These are phyloP conservation scores for Potorous gilbertii DNA, from an alignment of 2,797 vertebrate genomes.

Conservation along the genomic window DNA sequence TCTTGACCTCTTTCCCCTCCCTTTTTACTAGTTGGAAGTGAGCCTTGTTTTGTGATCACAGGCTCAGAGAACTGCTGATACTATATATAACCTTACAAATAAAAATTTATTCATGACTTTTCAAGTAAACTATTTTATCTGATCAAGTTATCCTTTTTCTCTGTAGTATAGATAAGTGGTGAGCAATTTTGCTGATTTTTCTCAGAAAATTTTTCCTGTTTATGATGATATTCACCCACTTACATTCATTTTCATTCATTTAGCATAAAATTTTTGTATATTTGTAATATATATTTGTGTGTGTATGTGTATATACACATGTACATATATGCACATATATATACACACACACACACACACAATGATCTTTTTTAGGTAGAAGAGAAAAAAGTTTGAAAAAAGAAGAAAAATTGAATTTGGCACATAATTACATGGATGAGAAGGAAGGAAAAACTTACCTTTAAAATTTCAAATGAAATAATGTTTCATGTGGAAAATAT, in stretches of 20 bases:
- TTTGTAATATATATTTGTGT: background rate
- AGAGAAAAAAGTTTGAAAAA: background rate
- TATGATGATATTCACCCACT: background rate
- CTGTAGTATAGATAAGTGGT: background rate
- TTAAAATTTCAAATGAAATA: background rate
- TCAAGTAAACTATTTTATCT: background rate
- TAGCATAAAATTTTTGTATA: background rate
- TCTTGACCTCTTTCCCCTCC: background rate
- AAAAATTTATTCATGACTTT: constrained; percentile 1
- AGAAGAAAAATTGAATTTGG: background rate
- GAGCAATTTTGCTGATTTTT: background rate
- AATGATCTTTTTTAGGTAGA: background rate
- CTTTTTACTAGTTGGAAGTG: background rate
- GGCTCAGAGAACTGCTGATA: background rate
- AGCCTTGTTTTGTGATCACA: background rate
- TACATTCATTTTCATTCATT: background rate
- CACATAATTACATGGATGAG: background rate
- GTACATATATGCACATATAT: too few species aligned
- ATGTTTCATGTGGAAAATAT: background rate
- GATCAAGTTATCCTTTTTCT: background rate
- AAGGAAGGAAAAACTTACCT: background rate
- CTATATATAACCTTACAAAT: background rate
- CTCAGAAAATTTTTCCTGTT: background rate
- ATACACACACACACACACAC: too few species aligned
- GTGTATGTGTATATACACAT: background rate